phyloP scores from a whole-genome alignment of 2,113 vertebrate genomes.

The Trogon surrucura region DNA sequence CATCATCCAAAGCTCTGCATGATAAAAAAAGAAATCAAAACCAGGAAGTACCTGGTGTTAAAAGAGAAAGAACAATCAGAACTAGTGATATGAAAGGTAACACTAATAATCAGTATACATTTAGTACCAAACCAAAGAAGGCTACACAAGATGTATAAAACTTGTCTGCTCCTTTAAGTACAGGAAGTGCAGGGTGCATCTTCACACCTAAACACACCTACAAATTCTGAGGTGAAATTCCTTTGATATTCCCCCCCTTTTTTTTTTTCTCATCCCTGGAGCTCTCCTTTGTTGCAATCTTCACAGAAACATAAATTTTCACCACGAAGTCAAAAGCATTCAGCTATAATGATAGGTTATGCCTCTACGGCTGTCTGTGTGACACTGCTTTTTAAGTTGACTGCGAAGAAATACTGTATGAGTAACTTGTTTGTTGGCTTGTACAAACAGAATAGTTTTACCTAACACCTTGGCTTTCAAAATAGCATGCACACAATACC shows the following conservation, averaged over 20 bases:
- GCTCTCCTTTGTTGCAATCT: background rate
- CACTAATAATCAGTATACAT: background rate
- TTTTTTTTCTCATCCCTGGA: background rate
- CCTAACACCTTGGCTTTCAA: background rate
- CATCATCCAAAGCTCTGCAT: background rate
- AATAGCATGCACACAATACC: background rate
- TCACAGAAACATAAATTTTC: background rate
- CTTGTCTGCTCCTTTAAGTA: background rate
- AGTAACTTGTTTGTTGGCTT: background rate
- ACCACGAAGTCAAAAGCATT: background rate
- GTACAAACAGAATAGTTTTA: background rate
- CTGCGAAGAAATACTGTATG: background rate
- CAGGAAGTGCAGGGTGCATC: background rate
- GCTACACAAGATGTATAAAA: background rate
- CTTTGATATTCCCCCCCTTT: background rate
- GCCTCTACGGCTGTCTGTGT: background rate
- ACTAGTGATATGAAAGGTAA: background rate
- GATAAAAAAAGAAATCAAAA: background rate
- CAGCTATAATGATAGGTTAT: background rate
- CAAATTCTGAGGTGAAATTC: background rate
- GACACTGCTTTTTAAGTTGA: background rate
- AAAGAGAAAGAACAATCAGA: background rate
- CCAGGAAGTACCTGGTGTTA: background rate
- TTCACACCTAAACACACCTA: background rate
- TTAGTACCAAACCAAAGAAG: background rate